Base-by-base conservation (phyloP, 1,140 invertebrate genomes). In the Temnothorax longispinosus region DNA sequence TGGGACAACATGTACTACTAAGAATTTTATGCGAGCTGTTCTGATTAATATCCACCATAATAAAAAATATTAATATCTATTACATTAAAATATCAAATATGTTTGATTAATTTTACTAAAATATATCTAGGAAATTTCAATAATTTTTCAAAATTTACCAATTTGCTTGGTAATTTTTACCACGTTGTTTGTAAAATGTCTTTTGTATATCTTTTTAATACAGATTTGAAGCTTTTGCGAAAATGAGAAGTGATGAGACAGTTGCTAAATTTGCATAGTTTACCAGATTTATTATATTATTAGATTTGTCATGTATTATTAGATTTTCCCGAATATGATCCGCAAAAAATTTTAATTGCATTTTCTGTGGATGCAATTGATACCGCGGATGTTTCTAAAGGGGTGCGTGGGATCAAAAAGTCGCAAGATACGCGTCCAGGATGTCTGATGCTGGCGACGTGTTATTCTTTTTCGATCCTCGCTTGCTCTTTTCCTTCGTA, bases 401-500 rank as follows among this genome's bases (percentile, higher is more conserved):
- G 27, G 32, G n/a, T 32, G 21, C 21, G 21, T 3, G 8, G 2
- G 13, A 80, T 47, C 38, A 75, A 82, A 35, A 69, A 84, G 44
- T 88, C 58, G 21, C 44, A 32, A 41, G n/a, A 77, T 64, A 67
- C 44, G 56, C 56, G 52, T 74, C 65, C 38, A 35, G 58, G 52
- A 74, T 52, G 71, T 88, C 52, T 72, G 54, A 88, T 54, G 54
- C 35, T 64, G 35, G 13, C 41, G 32, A 13, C 50, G 52, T 62
- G 7, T 75, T 35, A 15, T 32, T 60, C 52, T 71, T 69, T 69
- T 56, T 52, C n/a, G 8, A 41, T 64, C 13, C 50, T 60, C 1
- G 32, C 56, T 69, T 41, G 41, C 71, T 67, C 74, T 67, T 88
- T 88, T 69, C 47, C 76, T 47, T 41, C n/a, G 44, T 78, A 75